These are phyloP conservation scores for Polyploca ridens DNA, from an alignment of 2,888 invertebrate species.

Conservation along the genomic window DNA sequence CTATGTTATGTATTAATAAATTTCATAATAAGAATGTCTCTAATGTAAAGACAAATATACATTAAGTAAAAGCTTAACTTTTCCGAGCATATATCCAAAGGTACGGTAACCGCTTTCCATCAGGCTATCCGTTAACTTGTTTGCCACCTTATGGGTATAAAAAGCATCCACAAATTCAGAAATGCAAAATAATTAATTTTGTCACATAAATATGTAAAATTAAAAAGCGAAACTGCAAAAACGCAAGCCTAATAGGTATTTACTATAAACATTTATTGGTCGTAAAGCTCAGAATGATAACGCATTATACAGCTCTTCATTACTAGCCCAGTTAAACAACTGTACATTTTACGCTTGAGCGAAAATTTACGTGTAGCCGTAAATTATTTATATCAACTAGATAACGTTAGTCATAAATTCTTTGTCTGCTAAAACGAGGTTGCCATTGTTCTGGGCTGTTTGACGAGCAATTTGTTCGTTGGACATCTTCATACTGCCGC, in stretches of 20 bases:
- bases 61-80: too few relatives aligned
- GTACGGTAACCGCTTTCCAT: too few relatives aligned
- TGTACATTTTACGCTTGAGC: conserved; percentile 46
- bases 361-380: conserved; percentile 50
- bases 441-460: conserved; percentile 21
- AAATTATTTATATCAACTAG: conserved; percentile 45
- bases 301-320: conserved; percentile 50
- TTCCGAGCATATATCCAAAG: too few relatives aligned
- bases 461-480: conserved; percentile 29
- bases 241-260: conserved; percentile 2
- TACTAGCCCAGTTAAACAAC: conserved; percentile 44
- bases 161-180: too few relatives aligned
- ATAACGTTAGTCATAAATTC: conserved; percentile 42
- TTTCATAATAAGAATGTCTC: too few relatives aligned
- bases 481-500: conserved; percentile 18
- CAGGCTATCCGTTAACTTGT: too few relatives aligned
- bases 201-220: too few relatives aligned
- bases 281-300: conserved; percentile 37
- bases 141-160: too few relatives aligned
- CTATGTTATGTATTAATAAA: too few relatives aligned
- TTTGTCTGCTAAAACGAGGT: conserved; percentile 36
- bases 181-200: too few relatives aligned
- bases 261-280: conserved; percentile 6
- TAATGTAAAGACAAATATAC: too few relatives aligned
- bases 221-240: not conserved